Evolutionary conservation across 2,113 vertebrate genomes (phyloP).

Genomic region (Melanerpes formicivorus): DNA sequence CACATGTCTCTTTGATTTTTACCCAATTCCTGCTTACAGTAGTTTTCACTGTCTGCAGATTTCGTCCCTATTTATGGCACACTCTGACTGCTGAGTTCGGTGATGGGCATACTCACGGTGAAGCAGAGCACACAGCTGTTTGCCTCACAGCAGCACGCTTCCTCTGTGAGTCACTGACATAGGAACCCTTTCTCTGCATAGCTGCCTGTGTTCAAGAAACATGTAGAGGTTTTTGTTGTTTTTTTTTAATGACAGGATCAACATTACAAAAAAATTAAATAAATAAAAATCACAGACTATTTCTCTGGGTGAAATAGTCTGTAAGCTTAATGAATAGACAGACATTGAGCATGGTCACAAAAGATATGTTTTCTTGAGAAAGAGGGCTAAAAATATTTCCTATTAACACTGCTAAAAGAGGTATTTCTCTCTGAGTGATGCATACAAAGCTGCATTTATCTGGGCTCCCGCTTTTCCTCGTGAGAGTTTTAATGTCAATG

Average conservation of each 20-base stretch:
- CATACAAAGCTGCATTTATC: background rate
- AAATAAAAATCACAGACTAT: background rate
- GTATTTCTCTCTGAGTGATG: background rate
- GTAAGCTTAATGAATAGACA: background rate
- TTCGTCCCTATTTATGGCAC: background rate
- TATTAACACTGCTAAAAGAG: background rate
- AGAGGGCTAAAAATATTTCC: background rate
- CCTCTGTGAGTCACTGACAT: background rate
- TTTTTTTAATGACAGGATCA: background rate
- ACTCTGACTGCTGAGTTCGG: background rate
- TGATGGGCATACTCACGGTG: too few relatives aligned
- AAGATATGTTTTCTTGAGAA: background rate
- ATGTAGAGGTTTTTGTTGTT: background rate
- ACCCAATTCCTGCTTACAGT: background rate
- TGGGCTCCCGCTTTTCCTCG: background rate
- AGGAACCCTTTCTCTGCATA: background rate
- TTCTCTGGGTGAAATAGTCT: background rate
- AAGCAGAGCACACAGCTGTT: background rate
- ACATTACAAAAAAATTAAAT: background rate
- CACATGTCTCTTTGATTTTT: background rate
- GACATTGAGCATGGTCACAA: background rate
- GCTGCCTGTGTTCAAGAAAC: background rate
- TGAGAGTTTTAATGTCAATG: background rate
- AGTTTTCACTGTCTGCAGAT: background rate
- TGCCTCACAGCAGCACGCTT: background rate